These are phyloP conservation scores for Baronia brevicornis DNA, from an alignment of 2,888 invertebrate genomes.

Conservation along the genomic window DNA sequence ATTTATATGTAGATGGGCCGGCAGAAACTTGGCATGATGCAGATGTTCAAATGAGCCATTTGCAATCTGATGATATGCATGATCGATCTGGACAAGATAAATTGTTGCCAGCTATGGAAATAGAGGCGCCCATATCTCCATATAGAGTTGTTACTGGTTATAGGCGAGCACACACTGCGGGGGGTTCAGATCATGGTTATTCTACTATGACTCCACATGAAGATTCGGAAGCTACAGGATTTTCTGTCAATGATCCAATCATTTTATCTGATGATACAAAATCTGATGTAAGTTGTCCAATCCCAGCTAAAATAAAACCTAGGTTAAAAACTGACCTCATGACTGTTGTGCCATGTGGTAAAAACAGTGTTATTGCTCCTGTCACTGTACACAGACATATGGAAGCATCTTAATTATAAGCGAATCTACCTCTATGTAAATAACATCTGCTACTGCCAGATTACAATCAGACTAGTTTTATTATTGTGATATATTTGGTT, in stretches of 20 bases:
- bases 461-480: constrained; percentile 7
- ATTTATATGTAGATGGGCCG: constrained; percentile 68
- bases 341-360: constrained; percentile 71
- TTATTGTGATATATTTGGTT: constrained; percentile 27
- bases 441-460: too few relatives aligned
- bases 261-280: constrained; percentile 71
- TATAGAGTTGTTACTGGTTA: constrained; percentile 90
- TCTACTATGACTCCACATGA: constrained; percentile 96
- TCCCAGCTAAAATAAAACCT: constrained; percentile 64
- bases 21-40: constrained; percentile 70
- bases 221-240: constrained; percentile 88
- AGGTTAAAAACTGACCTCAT: constrained; percentile 57
- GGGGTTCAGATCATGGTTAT: constrained; percentile 95
- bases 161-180: constrained; percentile 82
- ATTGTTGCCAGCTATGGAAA: constrained; percentile 74
- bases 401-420: constrained; percentile 80
- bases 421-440: constrained; percentile 46
- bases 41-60: constrained; percentile 82
- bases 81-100: constrained; percentile 81
- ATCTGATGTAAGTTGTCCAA: constrained; percentile 75
- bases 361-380: constrained; percentile 83
- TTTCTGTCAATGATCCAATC: constrained; percentile 80
- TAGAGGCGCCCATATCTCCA: constrained; percentile 86
- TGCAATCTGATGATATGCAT: constrained; percentile 81
- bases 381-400: constrained; percentile 92